phyloP scores from a whole-genome alignment of 2,113 vertebrate genomes.

The Prionailurus bengalensis region DNA sequence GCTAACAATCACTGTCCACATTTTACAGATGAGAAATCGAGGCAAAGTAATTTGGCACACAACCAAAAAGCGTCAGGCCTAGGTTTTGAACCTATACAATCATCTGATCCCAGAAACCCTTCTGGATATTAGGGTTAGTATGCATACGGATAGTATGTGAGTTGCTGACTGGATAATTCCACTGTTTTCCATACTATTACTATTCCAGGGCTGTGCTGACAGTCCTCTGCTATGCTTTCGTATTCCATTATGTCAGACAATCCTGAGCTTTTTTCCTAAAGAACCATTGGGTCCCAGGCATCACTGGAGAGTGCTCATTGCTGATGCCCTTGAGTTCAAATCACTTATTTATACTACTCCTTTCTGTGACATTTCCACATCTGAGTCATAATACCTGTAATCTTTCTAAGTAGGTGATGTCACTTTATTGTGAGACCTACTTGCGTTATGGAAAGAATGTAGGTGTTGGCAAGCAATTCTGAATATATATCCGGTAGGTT shows the following conservation, averaged over 20 bases:
- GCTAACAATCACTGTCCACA: neutral
- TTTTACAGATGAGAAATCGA: neutral
- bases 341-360: neutral
- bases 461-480: conserved; percentile 28
- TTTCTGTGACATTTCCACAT: neutral
- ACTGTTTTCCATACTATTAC: neutral
- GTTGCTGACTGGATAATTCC: neutral
- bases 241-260: neutral
- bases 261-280: neutral
- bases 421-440: neutral
- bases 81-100: neutral
- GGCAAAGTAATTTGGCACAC: neutral
- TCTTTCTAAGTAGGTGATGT: neutral
- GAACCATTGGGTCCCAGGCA: neutral
- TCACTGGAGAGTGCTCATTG: neutral
- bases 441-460: neutral
- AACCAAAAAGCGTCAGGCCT: neutral
- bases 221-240: neutral
- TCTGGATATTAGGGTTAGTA: neutral
- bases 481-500: neutral
- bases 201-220: neutral
- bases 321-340: neutral
- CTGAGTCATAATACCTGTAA: neutral
- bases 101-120: neutral
- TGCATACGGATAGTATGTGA: neutral